A percentile compares a stretch with the other conserved stretches of the same genome.
Evolutionary conservation across 1,140 invertebrate species (phyloP).

Genomic region (Oscheius sp.): DNA sequence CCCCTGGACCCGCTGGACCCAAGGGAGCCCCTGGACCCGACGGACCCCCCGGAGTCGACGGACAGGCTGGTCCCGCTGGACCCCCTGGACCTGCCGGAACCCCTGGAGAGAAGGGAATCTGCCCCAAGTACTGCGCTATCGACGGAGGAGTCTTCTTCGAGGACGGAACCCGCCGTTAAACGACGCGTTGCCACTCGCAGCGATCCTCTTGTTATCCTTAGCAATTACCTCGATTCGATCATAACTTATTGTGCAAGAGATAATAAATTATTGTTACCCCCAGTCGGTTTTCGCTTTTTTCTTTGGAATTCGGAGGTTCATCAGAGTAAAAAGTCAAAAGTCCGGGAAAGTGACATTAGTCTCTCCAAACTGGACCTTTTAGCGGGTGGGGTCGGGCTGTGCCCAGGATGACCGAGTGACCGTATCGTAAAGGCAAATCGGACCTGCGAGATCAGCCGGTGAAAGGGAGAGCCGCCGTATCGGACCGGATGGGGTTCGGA

Average conservation of each 20-base stretch:
- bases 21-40: conserved; percentile 52
- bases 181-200: background rate
- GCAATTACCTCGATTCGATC: conserved; percentile 13
- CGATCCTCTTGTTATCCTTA: background rate
- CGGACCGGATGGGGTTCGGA: too few relatives aligned
- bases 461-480: too few relatives aligned
- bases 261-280: conserved; percentile 3
- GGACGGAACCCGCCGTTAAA: conserved; percentile 44
- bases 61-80: conserved; percentile 53
- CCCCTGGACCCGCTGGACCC: conserved; percentile 38
- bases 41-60: conserved; percentile 55
- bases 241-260: background rate
- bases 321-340: background rate
- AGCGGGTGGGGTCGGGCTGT: too few relatives aligned
- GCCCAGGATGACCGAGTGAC: background rate
- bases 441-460: background rate
- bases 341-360: background rate
- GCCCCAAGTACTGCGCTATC: conserved; percentile 55
- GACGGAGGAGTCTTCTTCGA: conserved; percentile 60
- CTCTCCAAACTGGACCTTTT: too few relatives aligned
- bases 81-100: conserved; percentile 51
- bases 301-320: too few relatives aligned
- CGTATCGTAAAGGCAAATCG: background rate
- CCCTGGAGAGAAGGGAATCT: conserved; percentile 40
- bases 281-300: background rate